Evolutionary conservation across 2,797 vertebrate species (phyloP).

Genomic region (Toxotes lorentzi): DNA sequence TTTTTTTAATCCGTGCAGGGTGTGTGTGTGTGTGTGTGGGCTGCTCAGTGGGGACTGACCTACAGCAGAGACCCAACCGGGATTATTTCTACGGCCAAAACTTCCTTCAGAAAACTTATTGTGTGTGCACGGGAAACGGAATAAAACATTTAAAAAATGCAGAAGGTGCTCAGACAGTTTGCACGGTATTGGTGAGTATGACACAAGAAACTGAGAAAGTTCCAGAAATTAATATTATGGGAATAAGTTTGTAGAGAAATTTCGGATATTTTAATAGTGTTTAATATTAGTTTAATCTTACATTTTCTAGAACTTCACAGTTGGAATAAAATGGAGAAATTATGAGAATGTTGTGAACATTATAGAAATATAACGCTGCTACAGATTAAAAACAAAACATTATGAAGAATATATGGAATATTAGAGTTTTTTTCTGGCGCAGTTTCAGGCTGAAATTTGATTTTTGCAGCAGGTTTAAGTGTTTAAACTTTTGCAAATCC

Average conservation of each 20-base stretch:
- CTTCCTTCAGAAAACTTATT: neutral
- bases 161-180: neutral
- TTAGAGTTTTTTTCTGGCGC: neutral
- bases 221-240: neutral
- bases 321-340: neutral
- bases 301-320: neutral
- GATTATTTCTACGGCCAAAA: conserved; percentile 1
- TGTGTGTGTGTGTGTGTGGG: neutral
- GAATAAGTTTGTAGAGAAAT: neutral
- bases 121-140: neutral
- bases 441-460: neutral
- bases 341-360: neutral
- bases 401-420: neutral
- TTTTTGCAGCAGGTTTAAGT: neutral
- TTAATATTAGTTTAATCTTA: neutral
- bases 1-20: neutral
- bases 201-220: neutral
- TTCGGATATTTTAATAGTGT: neutral
- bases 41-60: neutral
- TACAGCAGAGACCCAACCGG: neutral
- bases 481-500: neutral
- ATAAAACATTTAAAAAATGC: neutral
- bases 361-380: neutral
- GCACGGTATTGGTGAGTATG: neutral
- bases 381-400: neutral